A percentile compares a stretch with the other conserved stretches of the same genome.
Conservation (phyloP, 1,140 invertebrate genomes). For the Drosophila ercepeae region DNA sequence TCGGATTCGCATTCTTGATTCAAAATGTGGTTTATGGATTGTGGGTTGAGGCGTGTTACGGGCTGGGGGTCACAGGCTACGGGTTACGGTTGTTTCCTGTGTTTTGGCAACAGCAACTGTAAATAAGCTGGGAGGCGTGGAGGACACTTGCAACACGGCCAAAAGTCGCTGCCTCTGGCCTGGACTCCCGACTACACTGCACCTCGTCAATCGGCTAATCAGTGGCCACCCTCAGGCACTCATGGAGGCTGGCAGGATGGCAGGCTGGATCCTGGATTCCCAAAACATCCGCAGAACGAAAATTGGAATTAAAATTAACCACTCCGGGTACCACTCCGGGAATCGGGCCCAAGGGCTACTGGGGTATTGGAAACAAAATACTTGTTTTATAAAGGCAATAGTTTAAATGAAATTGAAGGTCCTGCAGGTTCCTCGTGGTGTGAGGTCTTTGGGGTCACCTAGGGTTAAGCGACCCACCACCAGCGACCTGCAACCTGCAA, state of each 20-base stretch:
- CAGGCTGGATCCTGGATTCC: background rate
- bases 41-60: conserved; percentile 7
- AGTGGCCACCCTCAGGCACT: conserved; percentile 17
- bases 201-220: conserved; percentile 30
- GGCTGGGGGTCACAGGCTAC: background rate
- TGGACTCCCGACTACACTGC: no score
- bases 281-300: background rate
- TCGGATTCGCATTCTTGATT: conserved; percentile 11
- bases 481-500: no score
- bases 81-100: conserved; percentile 2
- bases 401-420: background rate
- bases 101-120: conserved; percentile 54
- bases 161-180: conserved; percentile 59
- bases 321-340: no score
- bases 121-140: conserved; percentile 47
- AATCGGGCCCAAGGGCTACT: background rate
- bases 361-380: background rate
- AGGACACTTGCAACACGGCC: conserved; percentile 12
- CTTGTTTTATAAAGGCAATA: background rate
- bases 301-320: background rate
- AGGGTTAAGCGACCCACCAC: conserved; percentile 29
- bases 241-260: background rate
- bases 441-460: conserved; percentile 11
- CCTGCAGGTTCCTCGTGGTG: background rate
- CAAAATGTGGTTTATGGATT: background rate